These are phyloP conservation scores for Chloroceryle amazona DNA, from an alignment of 2,797 vertebrate species.

Conservation along the genomic window DNA sequence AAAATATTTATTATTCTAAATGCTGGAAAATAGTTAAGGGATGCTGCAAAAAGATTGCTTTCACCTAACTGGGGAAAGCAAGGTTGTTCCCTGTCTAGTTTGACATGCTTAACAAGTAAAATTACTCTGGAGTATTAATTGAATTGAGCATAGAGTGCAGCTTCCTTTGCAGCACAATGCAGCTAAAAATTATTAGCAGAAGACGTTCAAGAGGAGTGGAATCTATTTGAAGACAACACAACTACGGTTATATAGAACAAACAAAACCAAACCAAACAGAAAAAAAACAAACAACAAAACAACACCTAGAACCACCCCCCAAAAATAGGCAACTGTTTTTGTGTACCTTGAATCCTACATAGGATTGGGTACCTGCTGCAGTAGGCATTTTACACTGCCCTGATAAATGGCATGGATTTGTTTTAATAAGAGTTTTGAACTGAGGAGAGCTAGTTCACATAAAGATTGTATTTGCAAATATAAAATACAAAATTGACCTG, in stretches of 20 bases:
- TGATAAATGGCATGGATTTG: rapidly evolving
- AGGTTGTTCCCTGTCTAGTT: background rate
- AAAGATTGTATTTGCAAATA: background rate
- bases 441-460: background rate
- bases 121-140: background rate
- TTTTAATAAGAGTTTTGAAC: background rate
- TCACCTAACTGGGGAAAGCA: background rate
- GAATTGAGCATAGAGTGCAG: background rate
- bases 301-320: background rate
- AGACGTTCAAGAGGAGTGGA: background rate
- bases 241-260: background rate
- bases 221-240: background rate
- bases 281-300: background rate
- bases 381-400: background rate
- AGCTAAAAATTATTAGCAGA: background rate
- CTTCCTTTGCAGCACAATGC: background rate
- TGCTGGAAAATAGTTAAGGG: background rate
- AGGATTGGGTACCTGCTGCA: rapidly evolving
- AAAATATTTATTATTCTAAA: background rate
- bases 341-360: background rate
- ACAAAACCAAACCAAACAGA: background rate
- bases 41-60: background rate
- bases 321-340: background rate
- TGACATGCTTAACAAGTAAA: background rate
- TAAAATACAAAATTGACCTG: background rate